These are phyloP conservation scores for Actinemys pallida DNA, from an alignment of 2,113 vertebrate species.

Conservation along the genomic window DNA sequence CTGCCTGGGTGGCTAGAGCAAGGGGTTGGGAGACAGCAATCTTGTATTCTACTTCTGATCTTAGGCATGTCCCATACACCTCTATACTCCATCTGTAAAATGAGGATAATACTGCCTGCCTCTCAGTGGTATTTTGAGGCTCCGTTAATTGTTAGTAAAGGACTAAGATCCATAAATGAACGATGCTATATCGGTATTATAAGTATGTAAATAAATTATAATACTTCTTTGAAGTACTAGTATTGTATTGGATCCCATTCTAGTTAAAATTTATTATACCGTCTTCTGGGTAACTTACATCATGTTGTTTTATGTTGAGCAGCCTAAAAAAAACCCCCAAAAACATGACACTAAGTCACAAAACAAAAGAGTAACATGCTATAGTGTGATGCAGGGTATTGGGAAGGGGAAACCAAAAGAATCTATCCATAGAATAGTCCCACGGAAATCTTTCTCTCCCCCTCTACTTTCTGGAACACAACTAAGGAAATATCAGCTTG, in stretches of 20 bases:
- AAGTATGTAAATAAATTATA: not conserved
- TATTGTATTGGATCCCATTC: not conserved
- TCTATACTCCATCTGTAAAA: not conserved
- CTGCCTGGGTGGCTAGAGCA: not conserved
- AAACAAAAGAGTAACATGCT: not conserved
- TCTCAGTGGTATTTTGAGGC: not conserved
- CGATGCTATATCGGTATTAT: not conserved
- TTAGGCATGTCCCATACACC: not conserved
- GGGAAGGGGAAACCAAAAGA: not conserved
- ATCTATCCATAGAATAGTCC: not conserved
- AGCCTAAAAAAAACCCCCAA: not conserved
- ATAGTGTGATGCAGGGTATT: not conserved
- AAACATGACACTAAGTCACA: not conserved
- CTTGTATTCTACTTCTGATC: not conserved
- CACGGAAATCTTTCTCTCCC: constrained; percentile 6
- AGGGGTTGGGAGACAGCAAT: not conserved
- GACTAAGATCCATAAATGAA: not conserved
- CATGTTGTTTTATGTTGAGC: not conserved
- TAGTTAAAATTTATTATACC: not conserved
- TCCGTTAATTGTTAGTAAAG: not conserved
- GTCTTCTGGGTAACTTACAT: not conserved
- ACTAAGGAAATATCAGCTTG: constrained; percentile 34
- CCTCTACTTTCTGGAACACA: not conserved
- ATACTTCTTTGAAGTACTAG: not conserved
- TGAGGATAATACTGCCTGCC: fast-evolving